These are phyloP conservation scores for Mormyrops boulengeri DNA, from an alignment of 2,797 vertebrate species.

Conservation along the genomic window DNA sequence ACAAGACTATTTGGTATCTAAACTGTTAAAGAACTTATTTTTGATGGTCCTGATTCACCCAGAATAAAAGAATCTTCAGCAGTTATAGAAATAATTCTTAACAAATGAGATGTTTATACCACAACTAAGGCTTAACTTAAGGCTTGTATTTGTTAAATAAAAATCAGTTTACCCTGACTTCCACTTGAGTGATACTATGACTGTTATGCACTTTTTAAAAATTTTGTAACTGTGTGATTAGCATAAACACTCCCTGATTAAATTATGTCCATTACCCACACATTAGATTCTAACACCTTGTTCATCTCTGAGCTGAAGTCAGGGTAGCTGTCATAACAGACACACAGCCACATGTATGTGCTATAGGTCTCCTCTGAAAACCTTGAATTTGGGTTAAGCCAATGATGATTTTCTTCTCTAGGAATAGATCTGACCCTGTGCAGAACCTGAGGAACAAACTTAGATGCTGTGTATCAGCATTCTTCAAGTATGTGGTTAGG, in stretches of 20 bases:
- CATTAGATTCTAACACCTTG: slow-evolving; percentile 21
- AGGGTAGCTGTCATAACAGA: slow-evolving; percentile 22
- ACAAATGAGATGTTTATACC: too few species aligned
- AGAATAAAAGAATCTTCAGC: too few species aligned
- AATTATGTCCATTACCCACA: slow-evolving; percentile 24
- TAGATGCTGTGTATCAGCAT: slow-evolving; percentile 18
- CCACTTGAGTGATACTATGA: background rate
- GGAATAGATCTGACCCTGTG: slow-evolving; percentile 27
- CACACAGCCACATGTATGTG: slow-evolving; percentile 30
- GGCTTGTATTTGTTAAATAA: background rate
- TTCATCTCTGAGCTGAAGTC: slow-evolving; percentile 23
- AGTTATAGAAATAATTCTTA: too few species aligned
- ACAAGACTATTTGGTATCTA: too few species aligned
- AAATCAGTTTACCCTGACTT: background rate
- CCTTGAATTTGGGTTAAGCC: slow-evolving; percentile 27
- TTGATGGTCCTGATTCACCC: too few species aligned
- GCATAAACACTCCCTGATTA: background rate
- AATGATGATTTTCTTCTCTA: slow-evolving; percentile 19
- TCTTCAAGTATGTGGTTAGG: slow-evolving; percentile 5
- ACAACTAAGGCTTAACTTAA: too few species aligned
- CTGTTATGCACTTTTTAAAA: too few species aligned
- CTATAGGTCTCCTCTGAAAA: slow-evolving; percentile 16
- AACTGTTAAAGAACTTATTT: too few species aligned
- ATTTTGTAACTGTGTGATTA: background rate
- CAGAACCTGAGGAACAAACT: slow-evolving; percentile 6